Conservation (phyloP, 2,888 invertebrate species). For the Drosophila ochracea region DNA sequence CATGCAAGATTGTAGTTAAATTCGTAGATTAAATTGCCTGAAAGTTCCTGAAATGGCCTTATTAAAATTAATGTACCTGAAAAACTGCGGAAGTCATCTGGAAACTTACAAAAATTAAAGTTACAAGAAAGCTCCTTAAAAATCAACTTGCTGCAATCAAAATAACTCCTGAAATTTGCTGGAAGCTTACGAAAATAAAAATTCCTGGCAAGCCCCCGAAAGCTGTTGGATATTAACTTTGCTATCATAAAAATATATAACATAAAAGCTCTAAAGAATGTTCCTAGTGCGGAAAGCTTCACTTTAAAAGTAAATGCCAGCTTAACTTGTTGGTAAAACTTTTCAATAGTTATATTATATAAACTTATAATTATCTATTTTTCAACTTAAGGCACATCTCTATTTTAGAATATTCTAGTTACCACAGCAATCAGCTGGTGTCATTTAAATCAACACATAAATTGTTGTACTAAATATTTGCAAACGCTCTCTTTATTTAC, state of each 20-base stretch:
- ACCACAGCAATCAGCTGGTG: slow-evolving; percentile 19
- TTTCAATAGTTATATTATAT: background rate
- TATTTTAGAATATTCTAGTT: background rate
- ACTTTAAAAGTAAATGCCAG: background rate
- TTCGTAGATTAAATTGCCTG: no score
- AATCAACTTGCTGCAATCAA: background rate
- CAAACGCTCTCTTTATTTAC: slow-evolving; percentile 18
- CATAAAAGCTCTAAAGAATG: background rate
- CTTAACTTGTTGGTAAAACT: background rate
- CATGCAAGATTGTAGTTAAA: no score
- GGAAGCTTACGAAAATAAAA: background rate
- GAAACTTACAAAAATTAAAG: background rate
- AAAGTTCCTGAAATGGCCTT: no score
- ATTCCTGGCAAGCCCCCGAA: background rate
- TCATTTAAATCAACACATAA: slow-evolving; percentile 4
- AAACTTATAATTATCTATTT: background rate
- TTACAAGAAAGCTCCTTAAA: background rate
- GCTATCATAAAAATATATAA: background rate
- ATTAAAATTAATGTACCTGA: background rate
- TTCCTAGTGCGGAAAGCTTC: background rate
- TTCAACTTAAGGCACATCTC: background rate
- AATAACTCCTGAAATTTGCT: background rate
- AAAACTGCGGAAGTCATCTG: background rate
- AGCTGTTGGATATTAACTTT: background rate
- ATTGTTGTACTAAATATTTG: slow-evolving; percentile 6